Evolutionary conservation across 1,140 invertebrate species (phyloP), one percentile per base, ranked within the genome.

Genomic region (Frieseomelitta varia): DNA sequence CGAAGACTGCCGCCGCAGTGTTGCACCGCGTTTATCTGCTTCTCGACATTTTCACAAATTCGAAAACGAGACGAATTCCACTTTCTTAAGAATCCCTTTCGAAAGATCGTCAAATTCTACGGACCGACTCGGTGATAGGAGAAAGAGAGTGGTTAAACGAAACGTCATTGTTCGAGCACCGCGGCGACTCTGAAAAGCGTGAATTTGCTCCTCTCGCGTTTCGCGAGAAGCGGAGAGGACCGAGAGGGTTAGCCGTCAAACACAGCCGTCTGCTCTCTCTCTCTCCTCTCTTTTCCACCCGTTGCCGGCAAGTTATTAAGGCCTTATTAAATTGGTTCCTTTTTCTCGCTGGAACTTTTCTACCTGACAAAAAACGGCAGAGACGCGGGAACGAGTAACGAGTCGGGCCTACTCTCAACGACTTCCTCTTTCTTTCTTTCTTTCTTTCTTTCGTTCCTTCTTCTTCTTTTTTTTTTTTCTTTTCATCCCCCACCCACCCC

Each of bases 321-420:
- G 88, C 90, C 88, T 92, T 92, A 92, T 92, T 92, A 92, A 91
- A 92, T 90, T 88, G 91, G 84, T 92, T 91, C 89, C 75, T 88
- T 88, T 47, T 86, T 86, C 81, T 80, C 72, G 79, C 51, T 39
- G 80, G 65, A 90, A 85, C 78, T 81, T 88, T 90, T 90, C 88
- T 86, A 81, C 79, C 85, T 85, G 88, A 83, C 88, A 89, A 90
- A 90, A 90, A 89, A 27, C 56, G 85, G 68, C 80, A 80, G 79
- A 56, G 39, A 84, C 79, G 77, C 74, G 78, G 85, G 88, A 85
- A 78, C 82, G 88, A 85, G 82, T 90, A 89, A 89, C 82, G 88
- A 87, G 88, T 61, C 71, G n/a, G 78, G 88, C 87, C 88, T 89
- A 89, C 80, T 68, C 80, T 68, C 85, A 47, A 56, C 74, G 65